Base-by-base conservation (phyloP, 2,888 invertebrate genomes). In the Sarcophaga carnaria region DNA sequence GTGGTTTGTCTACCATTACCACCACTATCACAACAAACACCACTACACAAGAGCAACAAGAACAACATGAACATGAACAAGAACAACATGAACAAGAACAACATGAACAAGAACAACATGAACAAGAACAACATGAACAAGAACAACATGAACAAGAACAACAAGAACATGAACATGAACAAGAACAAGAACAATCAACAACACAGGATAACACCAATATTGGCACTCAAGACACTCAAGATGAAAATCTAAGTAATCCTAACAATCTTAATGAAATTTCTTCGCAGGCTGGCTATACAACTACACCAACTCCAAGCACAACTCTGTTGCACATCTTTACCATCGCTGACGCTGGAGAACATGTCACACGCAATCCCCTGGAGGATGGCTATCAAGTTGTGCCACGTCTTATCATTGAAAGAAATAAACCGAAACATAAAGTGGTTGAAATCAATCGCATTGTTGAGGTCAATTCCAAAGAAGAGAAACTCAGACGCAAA, bases 401-500 rank as follows among this genome's bases (percentile, higher is more conserved):
- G 4, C 67, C 63, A 1, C 88, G 87, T n/a, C 85, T 89, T 2
- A 80, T 89, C 10, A 66, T 77, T 10, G 89, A 89, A 11, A 83
- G 80, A 2, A 83, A 86, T 12, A 89, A 89, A 54, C 91, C 93
- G 78, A 91, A 92, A 83, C 94, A 96, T 89, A 95, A 95, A 92
- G 90, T 96, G 22, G 95, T 96, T 86, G 96, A 96, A 89, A 95
- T 96, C 0, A 96, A 95, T 91, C 94, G 96, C 91, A 95, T 96
- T 49, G 95, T 96, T 4, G 96, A 96, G 93, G 95, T 96, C 2
- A 95, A 95, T 60, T 95, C 95, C 0, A 95, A 96, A 91, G 94
- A 95, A 90, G 95, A 95, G 54, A 95, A 95, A 90, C 94, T 95
- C 25, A 90, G 94, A 11, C 95, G 95, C 86, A 95, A 95, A 88